Evolutionary conservation across 2,113 vertebrate genomes (phyloP), one percentile per base, ranked within the genome.

Genomic region (Melanerpes aurifrons): DNA sequence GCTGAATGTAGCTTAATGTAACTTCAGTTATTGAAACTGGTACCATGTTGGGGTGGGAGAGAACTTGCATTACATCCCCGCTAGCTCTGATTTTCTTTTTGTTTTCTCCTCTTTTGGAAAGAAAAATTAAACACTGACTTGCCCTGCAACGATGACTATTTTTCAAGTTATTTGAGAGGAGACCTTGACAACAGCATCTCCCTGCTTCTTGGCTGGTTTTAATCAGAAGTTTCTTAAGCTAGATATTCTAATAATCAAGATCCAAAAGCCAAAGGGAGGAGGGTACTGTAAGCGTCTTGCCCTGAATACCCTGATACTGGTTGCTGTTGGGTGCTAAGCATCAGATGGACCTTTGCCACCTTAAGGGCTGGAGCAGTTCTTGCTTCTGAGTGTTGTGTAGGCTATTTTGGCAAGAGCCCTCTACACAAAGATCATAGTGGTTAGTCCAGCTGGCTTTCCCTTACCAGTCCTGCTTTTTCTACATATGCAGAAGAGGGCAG

Each of bases 341-440:
- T 15, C 13, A 72, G 25, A 6, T 25, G 20, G 7, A 11, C 17
- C 11, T 28, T 32, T 64, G 43, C 6, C 6, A 26, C 40, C 26
- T 67, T 37, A 50, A 35, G 37, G 45, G 15, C 19, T 71, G 53
- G 25, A 40, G 45, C 9, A 47, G 2, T 90, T 40, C 50, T 63
- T 78, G 26, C 20, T 70, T 64, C 54, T 69, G 43, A 22, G 18
- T 2, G 0, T 45, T 40, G 9, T 0, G 0, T 40, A 7, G 8
- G 6, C 4, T 59, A 8, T 56, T 56, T 56, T 15, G 75, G 7
- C 5, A 22, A 47, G 9, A 88, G 5, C 5, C 9, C 57, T 66
- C n/a, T 53, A 40, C 61, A n/a, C 9, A 56, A 31, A 43, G 12
- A 26, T 48, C 14, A 10, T 28, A 18, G 10, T 45, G 12, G 2